A percentile compares a stretch with the other conserved stretches of the same genome.
phyloP scores from a whole-genome alignment of 2,113 vertebrate species.

The Bettongia penicillata region DNA sequence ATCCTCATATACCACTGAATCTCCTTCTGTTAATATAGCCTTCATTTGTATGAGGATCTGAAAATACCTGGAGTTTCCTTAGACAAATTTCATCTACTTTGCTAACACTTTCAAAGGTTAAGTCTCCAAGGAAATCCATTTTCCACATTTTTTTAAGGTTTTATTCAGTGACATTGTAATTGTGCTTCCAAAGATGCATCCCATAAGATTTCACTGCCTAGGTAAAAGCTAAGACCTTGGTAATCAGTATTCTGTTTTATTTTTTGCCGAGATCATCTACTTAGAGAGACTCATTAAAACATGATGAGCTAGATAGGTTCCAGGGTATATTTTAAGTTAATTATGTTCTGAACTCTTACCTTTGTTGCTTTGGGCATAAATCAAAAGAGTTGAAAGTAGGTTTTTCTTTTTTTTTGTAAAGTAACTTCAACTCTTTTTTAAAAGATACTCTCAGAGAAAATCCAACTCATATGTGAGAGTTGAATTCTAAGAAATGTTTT shows the following conservation, averaged over 20 bases:
- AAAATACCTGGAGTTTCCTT: neutral
- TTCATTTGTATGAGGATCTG: neutral
- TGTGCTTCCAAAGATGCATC: constrained; percentile 31
- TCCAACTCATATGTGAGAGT: neutral
- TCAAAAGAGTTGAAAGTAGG: constrained; percentile 48
- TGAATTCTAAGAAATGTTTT: constrained; percentile 42
- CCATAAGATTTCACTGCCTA: neutral
- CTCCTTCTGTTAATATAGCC: neutral
- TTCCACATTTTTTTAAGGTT: constrained; percentile 33
- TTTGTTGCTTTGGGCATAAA: constrained; percentile 68
- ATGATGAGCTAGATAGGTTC: constrained; percentile 62
- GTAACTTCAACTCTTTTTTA: constrained; percentile 15
- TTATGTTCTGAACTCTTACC: constrained; percentile 74
- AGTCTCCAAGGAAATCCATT: constrained; percentile 29
- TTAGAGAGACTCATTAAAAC: constrained; percentile 70
- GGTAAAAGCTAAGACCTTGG: constrained; percentile 38
- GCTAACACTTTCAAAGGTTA: constrained; percentile 31
- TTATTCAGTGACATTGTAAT: constrained; percentile 51
- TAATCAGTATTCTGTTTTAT: constrained; percentile 65
- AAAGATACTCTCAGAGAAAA: constrained; percentile 41
- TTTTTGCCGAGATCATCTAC: constrained; percentile 69
- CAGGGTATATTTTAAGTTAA: constrained; percentile 73
- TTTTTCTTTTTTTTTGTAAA: constrained; percentile 27
- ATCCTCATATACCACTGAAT: neutral
- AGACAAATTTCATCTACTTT: neutral